Conservation (phyloP, 1,140 invertebrate genomes). For the Trichoplusia ni region DNA sequence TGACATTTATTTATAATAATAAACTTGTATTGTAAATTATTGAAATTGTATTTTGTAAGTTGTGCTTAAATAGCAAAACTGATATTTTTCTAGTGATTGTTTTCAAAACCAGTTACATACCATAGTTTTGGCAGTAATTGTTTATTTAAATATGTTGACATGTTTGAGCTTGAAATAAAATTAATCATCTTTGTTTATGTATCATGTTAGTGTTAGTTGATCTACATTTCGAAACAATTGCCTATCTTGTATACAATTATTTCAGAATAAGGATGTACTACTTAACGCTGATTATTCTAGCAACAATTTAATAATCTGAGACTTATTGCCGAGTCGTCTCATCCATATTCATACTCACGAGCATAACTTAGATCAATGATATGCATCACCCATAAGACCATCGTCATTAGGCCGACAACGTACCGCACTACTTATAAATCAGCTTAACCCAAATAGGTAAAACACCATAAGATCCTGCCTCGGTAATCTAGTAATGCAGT, state of each 20-base stretch:
- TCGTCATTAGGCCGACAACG: constrained; percentile 2
- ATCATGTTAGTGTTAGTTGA: too few relatives aligned
- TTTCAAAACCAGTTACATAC: too few relatives aligned
- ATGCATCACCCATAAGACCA: not conserved
- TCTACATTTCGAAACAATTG: not conserved
- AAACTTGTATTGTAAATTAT: too few relatives aligned
- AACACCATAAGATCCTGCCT: constrained; percentile 49
- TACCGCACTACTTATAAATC: constrained; percentile 6
- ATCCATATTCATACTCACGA: constrained; percentile 5
- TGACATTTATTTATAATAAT: too few relatives aligned
- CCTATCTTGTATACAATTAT: not conserved
- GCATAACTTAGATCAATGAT: constrained; percentile 7
- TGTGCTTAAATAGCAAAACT: too few relatives aligned
- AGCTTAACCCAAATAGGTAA: constrained; percentile 38
- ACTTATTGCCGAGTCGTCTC: not conserved
- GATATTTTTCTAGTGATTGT: too few relatives aligned
- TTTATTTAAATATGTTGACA: too few relatives aligned
- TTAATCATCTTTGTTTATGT: too few relatives aligned
- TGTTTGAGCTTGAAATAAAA: too few relatives aligned
- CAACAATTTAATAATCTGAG: constrained; percentile 11
- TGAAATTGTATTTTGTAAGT: too few relatives aligned
- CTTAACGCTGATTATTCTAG: not conserved
- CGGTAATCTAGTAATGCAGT: constrained; percentile 58
- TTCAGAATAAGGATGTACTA: not conserved
- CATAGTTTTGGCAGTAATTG: too few relatives aligned